Evolutionary conservation across 2,113 vertebrate species (phyloP).

Genomic region (Carassius auratus): DNA sequence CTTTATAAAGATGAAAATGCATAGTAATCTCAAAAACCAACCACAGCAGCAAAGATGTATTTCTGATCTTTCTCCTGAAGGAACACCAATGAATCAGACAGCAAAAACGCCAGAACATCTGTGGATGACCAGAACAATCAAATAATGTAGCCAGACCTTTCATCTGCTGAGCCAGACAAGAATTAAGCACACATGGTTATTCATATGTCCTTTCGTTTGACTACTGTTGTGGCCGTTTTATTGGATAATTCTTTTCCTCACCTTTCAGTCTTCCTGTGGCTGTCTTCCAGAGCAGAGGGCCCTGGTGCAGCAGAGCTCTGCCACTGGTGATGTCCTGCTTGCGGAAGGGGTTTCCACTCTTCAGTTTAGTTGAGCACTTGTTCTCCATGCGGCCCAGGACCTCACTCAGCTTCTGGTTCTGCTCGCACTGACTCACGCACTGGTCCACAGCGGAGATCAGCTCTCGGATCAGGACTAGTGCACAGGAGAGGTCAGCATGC

Average conservation of each 20-base stretch:
- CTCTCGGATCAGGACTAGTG: slow-evolving; percentile 85
- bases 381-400: slow-evolving; percentile 90
- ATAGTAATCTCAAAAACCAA: slow-evolving; percentile 1
- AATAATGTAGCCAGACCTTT: background rate
- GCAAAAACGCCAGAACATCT: slow-evolving; percentile 54
- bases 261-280: slow-evolving; percentile 97
- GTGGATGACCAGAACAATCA: background rate
- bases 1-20: background rate
- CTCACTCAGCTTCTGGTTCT: slow-evolving; percentile 84
- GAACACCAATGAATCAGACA: slow-evolving; percentile 51
- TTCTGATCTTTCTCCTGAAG: slow-evolving; percentile 59
- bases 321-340: slow-evolving; percentile 88
- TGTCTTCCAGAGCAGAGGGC: slow-evolving; percentile 92
- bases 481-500: slow-evolving; percentile 81
- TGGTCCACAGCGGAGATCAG: slow-evolving; percentile 87
- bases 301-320: slow-evolving; percentile 83
- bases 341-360: slow-evolving; percentile 86
- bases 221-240: background rate
- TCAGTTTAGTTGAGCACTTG: slow-evolving; percentile 88
- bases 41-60: slow-evolving; percentile 54
- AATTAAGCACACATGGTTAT: background rate
- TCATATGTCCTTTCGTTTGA: background rate
- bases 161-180: background rate
- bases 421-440: slow-evolving; percentile 88
- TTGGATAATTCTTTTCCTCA: slow-evolving; percentile 52